Base-by-base conservation (phyloP, 2,797 vertebrate species). In the Acrocephalus scirpaceus region DNA sequence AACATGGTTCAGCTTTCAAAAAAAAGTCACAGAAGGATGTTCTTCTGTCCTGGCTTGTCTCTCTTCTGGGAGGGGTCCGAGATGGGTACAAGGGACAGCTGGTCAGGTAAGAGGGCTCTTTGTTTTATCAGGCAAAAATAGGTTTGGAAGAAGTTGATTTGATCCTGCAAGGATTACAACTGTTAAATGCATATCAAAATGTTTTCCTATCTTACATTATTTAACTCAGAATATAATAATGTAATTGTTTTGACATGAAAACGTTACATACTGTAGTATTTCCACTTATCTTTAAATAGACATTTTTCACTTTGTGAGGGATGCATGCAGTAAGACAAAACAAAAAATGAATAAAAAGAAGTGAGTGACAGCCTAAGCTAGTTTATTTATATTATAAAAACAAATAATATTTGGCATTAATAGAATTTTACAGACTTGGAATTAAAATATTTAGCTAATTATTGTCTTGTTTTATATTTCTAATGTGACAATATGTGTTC, bases 211-310 rank as follows among this genome's bases (percentile, higher is more conserved):
- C 90, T 98, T 97, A 97, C 97, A 97, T 98, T 97, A 97, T 98
- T 98, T 98, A 98, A 96, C 93, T 98, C 90, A 58, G 97, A 97
- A 96, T 98, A 96, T 97, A 97, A 97, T 98, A 97, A 97, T 96
- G 96, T 97, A 98, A 98, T 98, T 98, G 97, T 98, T 98, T 98
- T 98, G 98, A 98, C 98, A 98, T 97, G 93, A 96, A 97, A 97
- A 95, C 6, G 53, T 97, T 98, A 96, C 30, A 30, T 97, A 95
- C 92, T 95, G 85, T 97, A 95, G 95, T 97, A 97, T 96, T 98
- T 97, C 95, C 95, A 97, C 96, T 98, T 98, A 97, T 80, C 97
- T 97, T 98, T 96, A 98, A 98, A 97, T 95, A 98, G 97, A 96
- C 88, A 72, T 97, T 97, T 95, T 98, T 97, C 96, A 96, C 92